phyloP scores from a whole-genome alignment of 1,140 invertebrate genomes.

The Ceratosolen fusciceps region DNA sequence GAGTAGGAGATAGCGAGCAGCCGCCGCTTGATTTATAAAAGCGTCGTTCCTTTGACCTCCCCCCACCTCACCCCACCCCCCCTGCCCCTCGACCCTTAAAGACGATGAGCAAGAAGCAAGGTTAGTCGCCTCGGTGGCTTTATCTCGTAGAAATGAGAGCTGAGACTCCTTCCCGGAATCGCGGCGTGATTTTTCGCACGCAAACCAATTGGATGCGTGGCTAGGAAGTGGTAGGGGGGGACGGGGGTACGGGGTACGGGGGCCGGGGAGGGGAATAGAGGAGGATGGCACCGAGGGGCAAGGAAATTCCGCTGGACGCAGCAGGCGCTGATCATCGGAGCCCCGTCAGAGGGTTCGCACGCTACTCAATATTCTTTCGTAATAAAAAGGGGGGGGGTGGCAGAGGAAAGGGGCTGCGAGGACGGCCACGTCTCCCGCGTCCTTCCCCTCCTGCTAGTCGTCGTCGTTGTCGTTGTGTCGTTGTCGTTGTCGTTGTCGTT shows the following conservation, averaged over 20 bases:
- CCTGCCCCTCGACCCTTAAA: background rate
- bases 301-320: conserved; percentile 59
- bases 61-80: too few species aligned
- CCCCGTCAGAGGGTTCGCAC: conserved; percentile 61
- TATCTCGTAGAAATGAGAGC: conserved; percentile 37
- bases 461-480: background rate
- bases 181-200: conserved; percentile 46
- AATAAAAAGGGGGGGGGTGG: conserved; percentile 59
- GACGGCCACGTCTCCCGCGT: too few species aligned
- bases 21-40: conserved; percentile 1
- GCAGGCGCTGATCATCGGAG: conserved; percentile 50
- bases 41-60: too few species aligned
- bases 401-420: background rate
- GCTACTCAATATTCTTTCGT: conserved; percentile 69
- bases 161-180: conserved; percentile 47
- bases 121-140: conserved; percentile 18
- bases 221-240: too few species aligned
- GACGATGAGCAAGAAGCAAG: conserved; percentile 18
- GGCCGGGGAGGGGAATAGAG: too few species aligned
- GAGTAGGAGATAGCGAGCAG: background rate
- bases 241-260: too few species aligned
- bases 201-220: conserved; percentile 45
- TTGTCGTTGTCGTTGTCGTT: background rate
- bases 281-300: background rate
- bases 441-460: background rate